Evolutionary conservation across 2,888 invertebrate genomes (phyloP).

Genomic region (Tenthredo livida): DNA sequence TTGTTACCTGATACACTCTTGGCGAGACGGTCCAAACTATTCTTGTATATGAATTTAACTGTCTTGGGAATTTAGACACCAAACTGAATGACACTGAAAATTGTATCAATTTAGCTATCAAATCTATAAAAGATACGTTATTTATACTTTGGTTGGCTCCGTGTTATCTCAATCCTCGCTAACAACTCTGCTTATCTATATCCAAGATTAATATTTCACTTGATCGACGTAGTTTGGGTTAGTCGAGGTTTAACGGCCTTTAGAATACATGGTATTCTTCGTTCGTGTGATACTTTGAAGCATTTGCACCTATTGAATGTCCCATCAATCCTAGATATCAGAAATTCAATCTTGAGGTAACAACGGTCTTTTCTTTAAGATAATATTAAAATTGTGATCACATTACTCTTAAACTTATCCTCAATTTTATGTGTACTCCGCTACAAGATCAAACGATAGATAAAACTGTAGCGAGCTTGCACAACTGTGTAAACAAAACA

Average conservation of each 20-base stretch:
- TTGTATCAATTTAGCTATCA: neutral
- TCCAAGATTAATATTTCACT: neutral
- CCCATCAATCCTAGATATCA: neutral
- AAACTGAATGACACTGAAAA: neutral
- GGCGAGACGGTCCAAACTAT: neutral
- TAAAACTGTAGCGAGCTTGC: neutral
- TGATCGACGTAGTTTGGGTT: neutral
- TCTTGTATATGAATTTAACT: neutral
- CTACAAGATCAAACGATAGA: neutral
- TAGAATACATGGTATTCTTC: neutral
- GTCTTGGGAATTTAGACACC: neutral
- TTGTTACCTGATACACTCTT: conserved; percentile 27
- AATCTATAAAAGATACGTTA: conserved; percentile 8
- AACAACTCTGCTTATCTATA: conserved; percentile 42
- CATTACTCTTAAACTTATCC: neutral
- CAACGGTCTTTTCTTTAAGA: neutral
- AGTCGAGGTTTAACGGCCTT: neutral
- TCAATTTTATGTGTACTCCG: neutral
- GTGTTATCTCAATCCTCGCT: conserved; percentile 7
- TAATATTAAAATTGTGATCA: neutral
- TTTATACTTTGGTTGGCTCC: neutral
- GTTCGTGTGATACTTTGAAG: neutral
- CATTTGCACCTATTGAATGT: neutral
- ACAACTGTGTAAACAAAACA: conserved; percentile 25
- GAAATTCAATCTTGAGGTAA: neutral